Conservation (phyloP, 2,888 invertebrate species). For the Mayetiola destructor region DNA sequence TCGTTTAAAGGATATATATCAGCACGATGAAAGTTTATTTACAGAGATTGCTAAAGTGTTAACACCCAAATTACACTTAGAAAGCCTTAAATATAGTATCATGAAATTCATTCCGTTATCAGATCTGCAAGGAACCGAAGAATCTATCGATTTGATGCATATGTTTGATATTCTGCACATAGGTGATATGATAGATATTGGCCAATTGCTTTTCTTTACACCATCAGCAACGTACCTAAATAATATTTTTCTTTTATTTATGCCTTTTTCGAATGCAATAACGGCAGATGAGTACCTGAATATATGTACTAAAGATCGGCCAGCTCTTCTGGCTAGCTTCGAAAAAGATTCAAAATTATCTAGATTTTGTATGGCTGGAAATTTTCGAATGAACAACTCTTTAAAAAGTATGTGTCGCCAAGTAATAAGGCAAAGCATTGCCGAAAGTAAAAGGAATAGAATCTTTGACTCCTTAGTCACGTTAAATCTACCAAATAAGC, state of each 20-base stretch:
- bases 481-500: too few relatives aligned
- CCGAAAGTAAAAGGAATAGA: too few relatives aligned
- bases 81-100: neutral
- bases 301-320: neutral
- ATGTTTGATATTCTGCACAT: constrained; percentile 1
- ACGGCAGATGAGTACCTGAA: neutral
- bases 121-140: neutral
- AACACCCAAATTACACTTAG: neutral
- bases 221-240: neutral
- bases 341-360: neutral
- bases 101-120: neutral
- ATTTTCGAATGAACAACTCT: neutral
- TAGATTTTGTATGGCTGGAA: neutral
- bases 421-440: too few relatives aligned
- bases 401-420: neutral
- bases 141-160: neutral
- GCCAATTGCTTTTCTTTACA: neutral
- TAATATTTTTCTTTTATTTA: neutral
- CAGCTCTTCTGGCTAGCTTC: neutral
- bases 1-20: neutral
- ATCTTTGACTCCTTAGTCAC: too few relatives aligned
- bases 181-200: neutral
- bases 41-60: neutral
- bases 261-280: neutral
- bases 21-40: neutral